Base-by-base conservation (phyloP, 2,888 invertebrate genomes). In the Bembecia ichneumoniformis region DNA sequence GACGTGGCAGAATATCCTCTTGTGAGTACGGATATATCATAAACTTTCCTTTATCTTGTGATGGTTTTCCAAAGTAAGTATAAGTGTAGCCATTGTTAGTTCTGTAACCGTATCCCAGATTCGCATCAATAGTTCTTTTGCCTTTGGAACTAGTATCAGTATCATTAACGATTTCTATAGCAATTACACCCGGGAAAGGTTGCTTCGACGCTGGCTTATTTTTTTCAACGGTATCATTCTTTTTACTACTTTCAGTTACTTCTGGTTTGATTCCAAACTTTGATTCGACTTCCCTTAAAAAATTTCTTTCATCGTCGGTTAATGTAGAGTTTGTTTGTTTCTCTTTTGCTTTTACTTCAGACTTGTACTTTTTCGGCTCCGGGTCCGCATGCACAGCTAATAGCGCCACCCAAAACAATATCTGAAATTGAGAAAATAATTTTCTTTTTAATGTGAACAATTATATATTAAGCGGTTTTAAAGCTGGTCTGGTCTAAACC, bases 41-140 rank as follows among this genome's bases (percentile, higher is more conserved):
- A 59, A 90, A 91, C 63, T 89, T 91, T 10, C 87, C 87, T 60
- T 83, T 79, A 28, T 83, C 78, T 58, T 83, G 77, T 1, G 68
- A 62, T 28, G 79, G 68, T 64, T 81, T 84, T n/a, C 87, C 88
- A 40, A 87, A 86, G 56, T 86, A 82, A 2, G 80, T 77, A 56
- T 88, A 88, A n/a, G 79, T 75, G 45, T 87, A 88, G 7, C 87
- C 87, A 55, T 77, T 77, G 57, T 89, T 89, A 1, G 83, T 83
- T 58, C 83, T 82, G 55, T 89, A 90, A 5, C 92, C 92, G 66
- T 92, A 94, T 51, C 94, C 94, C 10, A 94, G 77, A 47, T 91
- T 90, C 1, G 90, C 90, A 56, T 94, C 92, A 11, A 94, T 91
- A 0, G 94, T 94, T 57, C 94, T 82, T 64, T 94, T 94, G 0